Evolutionary conservation across 2,113 vertebrate species (phyloP).

Genomic region (Scolopax mira): DNA sequence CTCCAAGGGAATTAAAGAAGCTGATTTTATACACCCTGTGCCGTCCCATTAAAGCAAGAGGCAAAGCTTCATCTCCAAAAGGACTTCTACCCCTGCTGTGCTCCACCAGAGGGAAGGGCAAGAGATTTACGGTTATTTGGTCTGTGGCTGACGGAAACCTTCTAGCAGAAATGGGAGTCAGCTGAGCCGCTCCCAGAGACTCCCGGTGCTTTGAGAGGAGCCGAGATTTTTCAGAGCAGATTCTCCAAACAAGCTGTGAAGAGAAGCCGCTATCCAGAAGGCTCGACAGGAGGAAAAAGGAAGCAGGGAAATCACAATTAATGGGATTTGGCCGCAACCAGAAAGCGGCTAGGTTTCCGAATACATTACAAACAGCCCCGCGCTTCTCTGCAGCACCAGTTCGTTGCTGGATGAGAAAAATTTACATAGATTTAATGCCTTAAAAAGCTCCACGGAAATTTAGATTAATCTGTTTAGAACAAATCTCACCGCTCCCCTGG

Average conservation of each 20-base stretch:
- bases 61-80: not conserved
- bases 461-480: conserved; percentile 22
- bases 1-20: not conserved
- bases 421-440: conserved; percentile 25
- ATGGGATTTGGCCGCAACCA: conserved; percentile 40
- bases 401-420: conserved; percentile 22
- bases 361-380: not conserved
- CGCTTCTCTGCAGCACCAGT: conserved; percentile 1
- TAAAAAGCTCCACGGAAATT: conserved; percentile 17
- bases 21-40: not conserved
- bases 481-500: not conserved
- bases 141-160: accelerated
- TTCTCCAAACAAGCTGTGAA: conserved; percentile 35
- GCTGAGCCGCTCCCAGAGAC: not conserved
- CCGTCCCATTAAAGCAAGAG: not conserved
- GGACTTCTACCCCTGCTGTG: not conserved
- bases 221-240: not conserved
- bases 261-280: conserved; percentile 27
- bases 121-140: not conserved
- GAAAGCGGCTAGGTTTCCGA: conserved; percentile 18
- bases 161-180: not conserved
- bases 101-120: not conserved
- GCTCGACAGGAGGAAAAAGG: conserved; percentile 33
- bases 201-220: not conserved
- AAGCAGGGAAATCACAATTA: conserved; percentile 41